Conservation (phyloP, 2,113 vertebrate genomes). For the human region GRCh38 chr2:77121501-77122000, state of each 20-base stretch:
- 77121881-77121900: background rate
- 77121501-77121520: slow-evolving; percentile 47
- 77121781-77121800: background rate
- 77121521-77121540: background rate
- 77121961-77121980: background rate
- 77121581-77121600: background rate
- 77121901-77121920: background rate
- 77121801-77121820: background rate
- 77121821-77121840: background rate
- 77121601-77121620: background rate
- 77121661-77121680: background rate
- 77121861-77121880: background rate
- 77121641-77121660: background rate
- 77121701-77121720: background rate
- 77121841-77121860: background rate
- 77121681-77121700: background rate
- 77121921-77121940: background rate
- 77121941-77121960: background rate
- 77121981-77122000: background rate
- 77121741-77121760: background rate
- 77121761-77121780: background rate
- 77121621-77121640: background rate
- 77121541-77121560: background rate
- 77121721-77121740: background rate
- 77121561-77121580: background rate